A percentile compares a stretch with the other conserved stretches of the same genome.
phyloP scores from a whole-genome alignment of 2,113 vertebrate species.

The Cryptomyrus ogoouensis region DNA sequence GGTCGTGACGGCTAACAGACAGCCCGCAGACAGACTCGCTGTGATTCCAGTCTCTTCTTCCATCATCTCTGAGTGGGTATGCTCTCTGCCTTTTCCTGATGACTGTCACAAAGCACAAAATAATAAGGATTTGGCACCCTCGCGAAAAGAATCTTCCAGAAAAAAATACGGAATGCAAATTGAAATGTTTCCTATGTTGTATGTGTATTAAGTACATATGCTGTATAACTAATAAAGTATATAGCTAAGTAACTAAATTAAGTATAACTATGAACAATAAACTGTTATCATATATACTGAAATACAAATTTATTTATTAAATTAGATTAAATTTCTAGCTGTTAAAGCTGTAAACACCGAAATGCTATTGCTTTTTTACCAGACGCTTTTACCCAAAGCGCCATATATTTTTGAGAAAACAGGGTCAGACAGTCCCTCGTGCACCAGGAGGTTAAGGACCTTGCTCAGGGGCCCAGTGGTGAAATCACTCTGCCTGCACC shows the following conservation, averaged over 20 bases:
- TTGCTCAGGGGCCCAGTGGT: not conserved
- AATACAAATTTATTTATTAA: not conserved
- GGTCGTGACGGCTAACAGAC: slow-evolving; percentile 33
- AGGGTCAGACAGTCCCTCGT: not conserved
- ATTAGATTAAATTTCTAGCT: not conserved
- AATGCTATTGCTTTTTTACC: not conserved
- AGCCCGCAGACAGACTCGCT: slow-evolving; percentile 25
- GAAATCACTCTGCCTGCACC: not conserved
- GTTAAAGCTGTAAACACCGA: not conserved
- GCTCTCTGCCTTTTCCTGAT: not conserved
- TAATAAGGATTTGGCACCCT: not conserved
- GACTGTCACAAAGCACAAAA: not conserved
- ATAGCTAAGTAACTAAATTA: not conserved
- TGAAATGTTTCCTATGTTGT: not conserved
- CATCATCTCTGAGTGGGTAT: not conserved
- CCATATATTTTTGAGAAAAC: not conserved
- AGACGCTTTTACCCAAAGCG: not conserved
- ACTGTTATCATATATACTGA: not conserved
- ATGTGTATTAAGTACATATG: not conserved
- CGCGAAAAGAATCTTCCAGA: not conserved
- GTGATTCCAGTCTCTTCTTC: not conserved
- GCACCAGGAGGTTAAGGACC: not conserved
- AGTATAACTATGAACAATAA: not conserved
- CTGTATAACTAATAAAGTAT: not conserved
- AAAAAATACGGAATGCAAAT: not conserved